Evolutionary conservation across 2,888 invertebrate genomes (phyloP), one percentile per base, ranked within the genome.

Genomic region (Trissolcus japonicus): DNA sequence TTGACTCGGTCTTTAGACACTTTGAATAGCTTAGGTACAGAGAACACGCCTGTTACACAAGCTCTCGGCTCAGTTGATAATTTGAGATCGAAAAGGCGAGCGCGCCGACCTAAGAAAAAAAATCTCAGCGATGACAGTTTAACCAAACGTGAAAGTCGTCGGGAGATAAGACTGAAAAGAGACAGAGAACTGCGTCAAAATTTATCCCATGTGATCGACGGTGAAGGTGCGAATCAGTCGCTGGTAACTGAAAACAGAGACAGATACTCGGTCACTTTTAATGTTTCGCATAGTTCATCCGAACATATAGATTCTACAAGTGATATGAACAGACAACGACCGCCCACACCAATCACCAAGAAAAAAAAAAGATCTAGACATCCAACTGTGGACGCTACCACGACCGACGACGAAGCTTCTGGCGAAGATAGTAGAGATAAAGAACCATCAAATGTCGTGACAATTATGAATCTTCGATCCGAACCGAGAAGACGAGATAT

Each of bases 391-490:
- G 71, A 86, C 83, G 78, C 88, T 80, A 84, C 89, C 80, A 85
- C 89, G 84, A 83, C 89, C 83, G 83, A 89, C 84, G 88, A 91
- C 88, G 90, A 90, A 74, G 90, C 89, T 80, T 90, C 90, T 3
- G 87, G 88, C 17, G 35, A 81, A 1, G 78, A 80, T 3, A 60
- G 17, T 7, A 21, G 60, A 6, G 53, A 55, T 25, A 53, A 53
- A n/a, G 61, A 46, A 54, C 65, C 66, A 17, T 79, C 74, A 6
- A 72, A 48, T 17, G 72, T 65, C 43, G 77, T 78, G 61, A 69
- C 66, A 46, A 79, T 87, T 57, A 83, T 80, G 14, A 84, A 85
- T 60, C 80, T 86, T 56, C 76, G 80, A 9, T 81, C 80, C 11
- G 87, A 88, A 61, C 87, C 88, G 2, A 82, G 82, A 66, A 82